Evolutionary conservation across 53 echinoderm and acorn worm genomes (phyloP).

Genomic region (Paelopatides confundens): DNA sequence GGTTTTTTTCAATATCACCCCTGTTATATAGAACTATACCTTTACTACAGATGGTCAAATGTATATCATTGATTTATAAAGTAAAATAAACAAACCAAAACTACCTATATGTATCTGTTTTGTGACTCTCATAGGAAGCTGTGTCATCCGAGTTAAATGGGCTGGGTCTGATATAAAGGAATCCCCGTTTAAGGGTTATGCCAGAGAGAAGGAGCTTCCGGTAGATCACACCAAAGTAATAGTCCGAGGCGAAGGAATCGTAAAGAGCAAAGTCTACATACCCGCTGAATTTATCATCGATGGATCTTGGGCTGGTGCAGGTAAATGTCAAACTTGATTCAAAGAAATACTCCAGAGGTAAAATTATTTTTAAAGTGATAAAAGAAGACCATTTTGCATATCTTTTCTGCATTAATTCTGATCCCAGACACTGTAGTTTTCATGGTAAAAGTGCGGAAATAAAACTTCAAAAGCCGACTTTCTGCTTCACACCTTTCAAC

Average conservation of each 20-base stretch:
- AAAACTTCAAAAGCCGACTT: too few species aligned
- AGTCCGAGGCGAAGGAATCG: slow-evolving; percentile 71
- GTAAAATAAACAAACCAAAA: too few species aligned
- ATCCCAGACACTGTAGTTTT: too few species aligned
- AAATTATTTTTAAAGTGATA: background rate
- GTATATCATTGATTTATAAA: too few species aligned
- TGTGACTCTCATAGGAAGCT: slow-evolving; percentile 60
- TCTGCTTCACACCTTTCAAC: too few species aligned
- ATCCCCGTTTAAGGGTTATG: slow-evolving; percentile 77
- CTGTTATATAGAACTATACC: too few species aligned
- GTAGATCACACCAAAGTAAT: slow-evolving; percentile 80
- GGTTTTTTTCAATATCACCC: too few species aligned
- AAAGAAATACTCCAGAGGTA: background rate
- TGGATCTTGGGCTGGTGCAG: slow-evolving; percentile 88
- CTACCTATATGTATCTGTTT: too few species aligned
- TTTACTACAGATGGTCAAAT: too few species aligned
- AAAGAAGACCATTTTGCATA: too few species aligned
- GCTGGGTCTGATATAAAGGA: slow-evolving; percentile 77
- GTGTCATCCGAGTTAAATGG: slow-evolving; percentile 73
- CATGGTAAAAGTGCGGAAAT: too few species aligned
- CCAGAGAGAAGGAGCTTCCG: slow-evolving; percentile 72
- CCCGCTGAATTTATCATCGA: slow-evolving; percentile 86
- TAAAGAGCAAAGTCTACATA: slow-evolving; percentile 63
- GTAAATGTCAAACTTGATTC: slow-evolving; percentile 57
- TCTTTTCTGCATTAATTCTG: too few species aligned